Conservation (phyloP, 2,113 vertebrate genomes). For the Halcyon malimbica region DNA sequence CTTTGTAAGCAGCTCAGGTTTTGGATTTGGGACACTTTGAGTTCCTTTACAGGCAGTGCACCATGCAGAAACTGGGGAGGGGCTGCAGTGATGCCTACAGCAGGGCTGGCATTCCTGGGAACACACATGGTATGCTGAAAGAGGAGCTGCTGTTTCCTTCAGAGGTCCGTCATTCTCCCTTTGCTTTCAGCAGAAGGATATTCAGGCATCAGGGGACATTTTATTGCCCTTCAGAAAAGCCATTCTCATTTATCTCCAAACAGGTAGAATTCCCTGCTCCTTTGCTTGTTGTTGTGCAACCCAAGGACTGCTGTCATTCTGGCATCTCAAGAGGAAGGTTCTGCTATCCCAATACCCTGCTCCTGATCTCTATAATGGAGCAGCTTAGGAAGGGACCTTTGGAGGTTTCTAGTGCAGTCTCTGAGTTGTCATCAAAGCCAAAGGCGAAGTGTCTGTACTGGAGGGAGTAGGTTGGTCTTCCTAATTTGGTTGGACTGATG, state of each 20-base stretch:
- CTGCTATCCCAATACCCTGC: background rate
- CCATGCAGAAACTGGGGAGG: background rate
- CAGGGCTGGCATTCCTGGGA: background rate
- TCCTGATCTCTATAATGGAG: background rate
- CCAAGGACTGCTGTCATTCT: background rate
- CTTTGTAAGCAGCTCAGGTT: background rate
- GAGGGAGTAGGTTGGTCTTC: background rate
- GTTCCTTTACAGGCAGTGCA: accelerated
- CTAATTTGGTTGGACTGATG: background rate
- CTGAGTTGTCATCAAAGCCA: background rate
- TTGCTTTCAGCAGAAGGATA: background rate
- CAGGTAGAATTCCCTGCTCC: background rate
- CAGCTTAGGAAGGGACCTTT: background rate
- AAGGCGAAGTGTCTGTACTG: background rate
- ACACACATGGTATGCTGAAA: accelerated
- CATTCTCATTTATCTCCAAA: background rate
- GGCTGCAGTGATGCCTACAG: background rate
- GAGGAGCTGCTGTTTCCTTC: background rate
- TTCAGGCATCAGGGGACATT: background rate
- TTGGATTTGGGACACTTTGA: background rate
- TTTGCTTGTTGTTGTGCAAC: background rate
- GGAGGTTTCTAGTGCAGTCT: background rate
- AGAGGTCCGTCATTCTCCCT: background rate
- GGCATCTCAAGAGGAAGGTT: background rate
- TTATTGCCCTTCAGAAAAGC: background rate